Percentiles rank a stretch among this genome's conserved stretches.
Evolutionary conservation across 2,113 vertebrate species (phyloP).

Genomic region (Sander lucioperca): DNA sequence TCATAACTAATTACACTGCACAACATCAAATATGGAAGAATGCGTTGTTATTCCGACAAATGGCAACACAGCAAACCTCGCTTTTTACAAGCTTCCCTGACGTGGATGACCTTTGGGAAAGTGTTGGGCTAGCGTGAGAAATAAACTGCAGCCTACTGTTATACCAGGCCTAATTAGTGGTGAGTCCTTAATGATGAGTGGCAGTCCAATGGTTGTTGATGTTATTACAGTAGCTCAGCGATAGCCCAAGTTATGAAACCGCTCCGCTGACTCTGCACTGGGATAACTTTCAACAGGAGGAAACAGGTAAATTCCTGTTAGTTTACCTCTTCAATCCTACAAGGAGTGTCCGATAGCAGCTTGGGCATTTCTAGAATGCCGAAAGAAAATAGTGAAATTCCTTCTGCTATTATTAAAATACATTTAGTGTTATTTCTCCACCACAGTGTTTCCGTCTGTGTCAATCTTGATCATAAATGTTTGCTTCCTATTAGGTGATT

Average conservation of each 20-base stretch:
- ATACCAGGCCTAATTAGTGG: slow-evolving; percentile 73
- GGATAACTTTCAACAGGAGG: slow-evolving; percentile 53
- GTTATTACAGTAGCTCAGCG: slow-evolving; percentile 53
- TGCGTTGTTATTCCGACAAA: slow-evolving; percentile 49
- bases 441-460: slow-evolving; percentile 62
- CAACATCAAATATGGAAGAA: slow-evolving; percentile 15
- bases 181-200: slow-evolving; percentile 71
- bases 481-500: slow-evolving; percentile 70
- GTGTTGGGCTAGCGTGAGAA: slow-evolving; percentile 67
- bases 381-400: slow-evolving; percentile 71
- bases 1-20: slow-evolving; percentile 21
- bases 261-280: slow-evolving; percentile 46
- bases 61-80: slow-evolving; percentile 21
- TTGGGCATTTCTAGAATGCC: slow-evolving; percentile 55
- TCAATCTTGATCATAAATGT: slow-evolving; percentile 77
- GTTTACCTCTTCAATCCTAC: slow-evolving; percentile 65
- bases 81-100: slow-evolving; percentile 60
- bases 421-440: slow-evolving; percentile 69
- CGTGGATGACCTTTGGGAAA: slow-evolving; percentile 36
- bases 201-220: slow-evolving; percentile 63
- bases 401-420: slow-evolving; percentile 74
- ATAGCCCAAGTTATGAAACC: slow-evolving; percentile 48
- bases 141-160: slow-evolving; percentile 69
- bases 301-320: slow-evolving; percentile 72
- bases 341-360: slow-evolving; percentile 58